A percentile compares a stretch with the other conserved stretches of the same genome.
These are phyloP conservation scores for Drosophila mimica DNA, from an alignment of 2,888 invertebrate species.

Conservation along the genomic window DNA sequence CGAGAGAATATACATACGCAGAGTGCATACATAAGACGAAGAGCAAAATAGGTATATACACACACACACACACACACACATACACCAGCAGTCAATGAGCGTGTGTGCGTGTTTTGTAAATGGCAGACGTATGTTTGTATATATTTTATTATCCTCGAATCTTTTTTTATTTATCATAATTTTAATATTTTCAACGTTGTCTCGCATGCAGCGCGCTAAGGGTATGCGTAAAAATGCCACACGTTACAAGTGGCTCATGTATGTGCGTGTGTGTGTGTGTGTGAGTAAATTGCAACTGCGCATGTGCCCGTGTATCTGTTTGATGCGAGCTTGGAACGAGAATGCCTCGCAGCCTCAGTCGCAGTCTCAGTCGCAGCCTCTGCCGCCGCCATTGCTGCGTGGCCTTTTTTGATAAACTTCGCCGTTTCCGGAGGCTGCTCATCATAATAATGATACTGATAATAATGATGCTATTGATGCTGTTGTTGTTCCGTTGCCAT, in stretches of 20 bases:
- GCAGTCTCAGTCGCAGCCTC: conserved; percentile 32
- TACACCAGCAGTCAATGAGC: not conserved
- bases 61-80: conserved; percentile 16
- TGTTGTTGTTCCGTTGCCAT: conserved; percentile 34
- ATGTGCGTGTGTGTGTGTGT: conserved; percentile 27
- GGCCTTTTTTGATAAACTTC: conserved; percentile 82
- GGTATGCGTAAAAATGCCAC: conserved; percentile 59
- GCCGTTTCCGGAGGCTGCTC: conserved; percentile 44
- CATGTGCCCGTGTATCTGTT: conserved; percentile 57
- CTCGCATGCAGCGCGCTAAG: conserved; percentile 45
- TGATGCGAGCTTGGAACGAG: conserved; percentile 35
- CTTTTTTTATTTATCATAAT: conserved; percentile 78
- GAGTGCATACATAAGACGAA: conserved; percentile 8
- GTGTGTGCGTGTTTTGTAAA: conserved; percentile 24
- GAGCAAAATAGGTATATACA: conserved; percentile 18
- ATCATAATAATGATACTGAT: conserved; percentile 47
- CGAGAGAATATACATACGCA: conserved; percentile 15
- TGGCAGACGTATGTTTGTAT: conserved; percentile 37
- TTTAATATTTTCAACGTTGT: conserved; percentile 69
- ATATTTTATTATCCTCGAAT: conserved; percentile 37
- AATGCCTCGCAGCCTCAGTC: conserved; percentile 33
- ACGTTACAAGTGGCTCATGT: conserved; percentile 49
- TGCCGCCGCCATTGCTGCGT: conserved; percentile 64
- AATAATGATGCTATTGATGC: conserved; percentile 24
- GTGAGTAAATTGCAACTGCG: conserved; percentile 46